Base-by-base conservation (phyloP, 2,113 vertebrate species). In the Phoxinus phoxinus region DNA sequence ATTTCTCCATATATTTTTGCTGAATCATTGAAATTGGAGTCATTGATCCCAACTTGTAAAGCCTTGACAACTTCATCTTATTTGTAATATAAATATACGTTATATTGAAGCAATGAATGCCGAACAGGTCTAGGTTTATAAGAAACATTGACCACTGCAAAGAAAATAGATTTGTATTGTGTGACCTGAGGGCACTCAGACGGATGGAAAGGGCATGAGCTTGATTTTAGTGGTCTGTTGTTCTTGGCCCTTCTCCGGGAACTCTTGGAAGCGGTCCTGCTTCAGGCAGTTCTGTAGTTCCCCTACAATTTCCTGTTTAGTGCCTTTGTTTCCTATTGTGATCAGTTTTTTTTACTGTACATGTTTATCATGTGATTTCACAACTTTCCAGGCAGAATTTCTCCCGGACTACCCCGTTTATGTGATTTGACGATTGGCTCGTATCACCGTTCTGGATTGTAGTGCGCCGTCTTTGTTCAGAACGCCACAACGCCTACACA, bases 341-440 rank as follows among this genome's bases (percentile, higher is more conserved):
- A 25, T 10, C 0, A 27, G 0, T 21, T 1, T n/a, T 59, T 41
- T 63, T 27, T 21, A 59, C 9, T 79, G 23, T 79, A 15, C 11
- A 1, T 19, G 58, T 59, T 35, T 35, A 32, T 67, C 80, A 81
- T 51, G 44, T 81, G 80, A 51, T 69, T 81, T 81, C 59, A 48
- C 19, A 69, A 30, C 0, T 13, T 46, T 9, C 25, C 63, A 10
- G 2, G 15, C 41, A 48, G 41, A 35, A 12, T 10, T 3, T 51
- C 61, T 53, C 2, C 1, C 48, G 2, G 15, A 13, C 4, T 46
- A 9, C 23, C 21, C 32, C 0, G 2, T 51, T 81, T 69, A n/a
- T 81, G 25, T 51, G 17, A 44, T 63, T 75, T 21, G 10, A 15
- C 0, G 3, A 32, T 46, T n/a, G 8, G 46, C 63, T 32, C 19